phyloP scores from a whole-genome alignment of 1,140 invertebrate species.

The Heliconius eleuchia region DNA sequence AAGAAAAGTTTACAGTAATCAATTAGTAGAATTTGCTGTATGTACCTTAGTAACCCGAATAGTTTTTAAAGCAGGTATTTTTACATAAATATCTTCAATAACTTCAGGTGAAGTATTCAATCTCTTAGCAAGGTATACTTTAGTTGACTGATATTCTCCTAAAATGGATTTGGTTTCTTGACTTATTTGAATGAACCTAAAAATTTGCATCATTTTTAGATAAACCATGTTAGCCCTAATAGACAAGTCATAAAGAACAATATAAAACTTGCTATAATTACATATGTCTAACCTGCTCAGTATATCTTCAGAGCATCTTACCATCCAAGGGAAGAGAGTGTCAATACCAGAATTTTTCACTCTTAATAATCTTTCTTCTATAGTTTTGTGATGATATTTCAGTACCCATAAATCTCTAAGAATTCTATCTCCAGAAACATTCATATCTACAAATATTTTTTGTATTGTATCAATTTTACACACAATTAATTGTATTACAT shows the following conservation, averaged over 20 bases:
- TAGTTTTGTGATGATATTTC: conserved; percentile 72
- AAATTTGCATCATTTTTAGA: conserved; percentile 18
- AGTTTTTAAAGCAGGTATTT: conserved; percentile 64
- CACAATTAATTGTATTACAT: background rate
- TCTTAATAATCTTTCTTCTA: conserved; percentile 58
- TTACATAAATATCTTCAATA: conserved; percentile 68
- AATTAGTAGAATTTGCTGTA: background rate
- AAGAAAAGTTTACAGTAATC: too few relatives aligned
- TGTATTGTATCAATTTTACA: background rate
- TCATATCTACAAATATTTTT: conserved; percentile 58
- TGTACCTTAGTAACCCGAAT: conserved; percentile 70
- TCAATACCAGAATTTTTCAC: conserved; percentile 63
- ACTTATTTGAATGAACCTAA: conserved; percentile 64
- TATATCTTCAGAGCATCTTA: conserved; percentile 70
- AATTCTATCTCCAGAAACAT: conserved; percentile 68
- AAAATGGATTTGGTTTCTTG: conserved; percentile 70
- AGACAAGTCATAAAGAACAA: background rate
- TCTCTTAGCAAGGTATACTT: conserved; percentile 69
- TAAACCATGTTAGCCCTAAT: background rate
- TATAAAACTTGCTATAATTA: background rate
- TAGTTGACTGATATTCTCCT: conserved; percentile 64
- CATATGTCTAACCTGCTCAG: conserved; percentile 62
- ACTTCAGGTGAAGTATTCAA: conserved; percentile 61
- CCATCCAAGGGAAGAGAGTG: conserved; percentile 76
- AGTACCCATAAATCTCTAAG: conserved; percentile 77